Conservation (phyloP, 2,113 vertebrate species). For the Notothenia rossii region DNA sequence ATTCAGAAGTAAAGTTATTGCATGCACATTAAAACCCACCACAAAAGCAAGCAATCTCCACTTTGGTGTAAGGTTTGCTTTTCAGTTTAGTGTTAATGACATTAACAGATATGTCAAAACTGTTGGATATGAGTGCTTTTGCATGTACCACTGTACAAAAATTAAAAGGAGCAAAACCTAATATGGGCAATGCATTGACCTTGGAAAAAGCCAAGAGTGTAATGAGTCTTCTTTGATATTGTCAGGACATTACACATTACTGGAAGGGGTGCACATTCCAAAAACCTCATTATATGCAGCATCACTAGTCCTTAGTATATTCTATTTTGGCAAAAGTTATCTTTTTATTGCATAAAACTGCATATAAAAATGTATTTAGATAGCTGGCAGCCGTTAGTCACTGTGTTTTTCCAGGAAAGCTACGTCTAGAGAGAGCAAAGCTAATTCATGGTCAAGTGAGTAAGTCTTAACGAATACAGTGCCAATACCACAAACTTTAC, state of each 20-base stretch:
- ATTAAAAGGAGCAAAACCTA: constrained; percentile 5
- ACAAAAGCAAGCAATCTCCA: constrained; percentile 15
- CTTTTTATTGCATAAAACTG: constrained; percentile 15
- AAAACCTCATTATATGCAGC: constrained; percentile 17
- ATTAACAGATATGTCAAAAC: constrained; percentile 41
- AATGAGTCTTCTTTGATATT: constrained; percentile 30
- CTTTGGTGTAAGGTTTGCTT: constrained; percentile 25
- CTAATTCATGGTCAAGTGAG: constrained; percentile 36
- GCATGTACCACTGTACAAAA: background rate
- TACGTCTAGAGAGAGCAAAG: constrained; percentile 22
- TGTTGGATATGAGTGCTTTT: constrained; percentile 5
- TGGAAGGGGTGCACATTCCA: constrained; percentile 4
- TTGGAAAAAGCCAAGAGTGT: constrained; percentile 11
- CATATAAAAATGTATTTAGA: constrained; percentile 19
- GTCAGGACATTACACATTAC: constrained; percentile 23
- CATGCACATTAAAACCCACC: constrained; percentile 16
- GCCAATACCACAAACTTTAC: constrained; percentile 31
- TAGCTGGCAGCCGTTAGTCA: constrained; percentile 48
- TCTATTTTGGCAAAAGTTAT: constrained; percentile 28
- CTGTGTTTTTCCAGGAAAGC: constrained; percentile 27
- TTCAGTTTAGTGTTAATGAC: constrained; percentile 33
- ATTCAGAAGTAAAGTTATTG: constrained; percentile 24
- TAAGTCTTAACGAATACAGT: background rate
- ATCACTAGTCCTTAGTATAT: constrained; percentile 9
- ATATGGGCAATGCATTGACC: constrained; percentile 28